Conservation (phyloP, 1,140 invertebrate species). For the Euschistus heros region DNA sequence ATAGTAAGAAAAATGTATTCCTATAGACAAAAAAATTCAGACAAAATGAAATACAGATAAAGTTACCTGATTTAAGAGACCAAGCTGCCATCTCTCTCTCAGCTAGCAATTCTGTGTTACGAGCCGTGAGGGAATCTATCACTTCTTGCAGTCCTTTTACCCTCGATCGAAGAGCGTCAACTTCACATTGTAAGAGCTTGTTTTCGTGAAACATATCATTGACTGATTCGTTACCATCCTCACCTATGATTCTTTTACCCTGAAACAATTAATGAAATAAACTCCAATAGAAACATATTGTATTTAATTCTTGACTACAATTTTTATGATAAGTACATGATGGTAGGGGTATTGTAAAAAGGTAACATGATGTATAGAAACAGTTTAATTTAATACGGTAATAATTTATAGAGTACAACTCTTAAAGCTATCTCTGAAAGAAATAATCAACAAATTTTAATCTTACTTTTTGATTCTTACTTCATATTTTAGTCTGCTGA, state of each 20-base stretch:
- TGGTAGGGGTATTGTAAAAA: too few species aligned
- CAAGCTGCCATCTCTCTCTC: constrained; percentile 62
- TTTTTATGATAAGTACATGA: not conserved
- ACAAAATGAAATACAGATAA: not conserved
- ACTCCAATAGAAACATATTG: too few species aligned
- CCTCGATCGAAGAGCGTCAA: constrained; percentile 71
- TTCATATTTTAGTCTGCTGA: too few species aligned
- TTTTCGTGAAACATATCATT: constrained; percentile 96
- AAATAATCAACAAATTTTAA: too few species aligned
- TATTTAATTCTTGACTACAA: not conserved
- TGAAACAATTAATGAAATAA: constrained; percentile 34
- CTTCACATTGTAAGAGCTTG: constrained; percentile 79
- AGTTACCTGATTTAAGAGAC: not conserved
- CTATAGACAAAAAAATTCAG: not conserved
- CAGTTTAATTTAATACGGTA: too few species aligned
- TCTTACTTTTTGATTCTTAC: too few species aligned
- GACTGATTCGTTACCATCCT: constrained; percentile 72
- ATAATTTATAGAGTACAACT: too few species aligned
- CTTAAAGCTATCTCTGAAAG: too few species aligned
- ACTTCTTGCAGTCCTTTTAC: constrained; percentile 89
- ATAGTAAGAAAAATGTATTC: too few species aligned
- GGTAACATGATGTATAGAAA: too few species aligned
- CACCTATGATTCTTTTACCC: constrained; percentile 77
- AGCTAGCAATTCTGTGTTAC: constrained; percentile 68
- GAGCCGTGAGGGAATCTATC: constrained; percentile 72